Evolutionary conservation across 2,888 invertebrate species (phyloP).

Genomic region (Rotaria sp.): DNA sequence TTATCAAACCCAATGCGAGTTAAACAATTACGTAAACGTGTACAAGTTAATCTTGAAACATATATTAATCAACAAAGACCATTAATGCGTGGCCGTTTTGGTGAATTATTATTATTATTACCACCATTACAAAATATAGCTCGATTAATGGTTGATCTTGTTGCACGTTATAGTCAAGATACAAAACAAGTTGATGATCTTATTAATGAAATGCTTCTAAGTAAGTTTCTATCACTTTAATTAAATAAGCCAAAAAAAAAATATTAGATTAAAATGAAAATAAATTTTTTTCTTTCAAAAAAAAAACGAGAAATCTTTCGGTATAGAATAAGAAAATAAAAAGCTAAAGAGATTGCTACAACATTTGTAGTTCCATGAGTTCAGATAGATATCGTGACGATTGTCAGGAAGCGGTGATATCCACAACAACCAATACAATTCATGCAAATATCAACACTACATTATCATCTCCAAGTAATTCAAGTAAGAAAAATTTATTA

Average conservation of each 20-base stretch:
- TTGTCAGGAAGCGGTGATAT: slow-evolving; percentile 7
- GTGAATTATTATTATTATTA: slow-evolving; percentile 38
- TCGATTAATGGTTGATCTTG: slow-evolving; percentile 40
- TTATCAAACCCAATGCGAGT: slow-evolving; percentile 37
- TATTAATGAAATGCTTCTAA: slow-evolving; percentile 39
- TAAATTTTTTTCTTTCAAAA: no score
- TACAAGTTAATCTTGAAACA: slow-evolving; percentile 40
- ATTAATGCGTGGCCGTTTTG: slow-evolving; percentile 37
- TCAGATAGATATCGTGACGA: slow-evolving; percentile 15
- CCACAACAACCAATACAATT: neutral
- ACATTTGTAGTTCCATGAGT: neutral
- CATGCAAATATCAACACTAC: neutral
- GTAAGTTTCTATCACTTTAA: slow-evolving; percentile 19
- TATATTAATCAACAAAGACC: slow-evolving; percentile 38
- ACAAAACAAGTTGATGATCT: slow-evolving; percentile 39
- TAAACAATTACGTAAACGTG: slow-evolving; percentile 37
- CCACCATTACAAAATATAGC: slow-evolving; percentile 39
- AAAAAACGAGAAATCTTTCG: no score
- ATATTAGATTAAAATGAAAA: no score
- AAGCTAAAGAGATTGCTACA: neutral
- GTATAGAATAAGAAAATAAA: no score
- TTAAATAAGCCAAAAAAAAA: no score
- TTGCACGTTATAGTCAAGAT: slow-evolving; percentile 34
- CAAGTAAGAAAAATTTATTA: neutral
- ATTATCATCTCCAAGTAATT: neutral